These are phyloP conservation scores for Atta texana DNA, from an alignment of 1,140 invertebrate species.

Conservation along the genomic window DNA sequence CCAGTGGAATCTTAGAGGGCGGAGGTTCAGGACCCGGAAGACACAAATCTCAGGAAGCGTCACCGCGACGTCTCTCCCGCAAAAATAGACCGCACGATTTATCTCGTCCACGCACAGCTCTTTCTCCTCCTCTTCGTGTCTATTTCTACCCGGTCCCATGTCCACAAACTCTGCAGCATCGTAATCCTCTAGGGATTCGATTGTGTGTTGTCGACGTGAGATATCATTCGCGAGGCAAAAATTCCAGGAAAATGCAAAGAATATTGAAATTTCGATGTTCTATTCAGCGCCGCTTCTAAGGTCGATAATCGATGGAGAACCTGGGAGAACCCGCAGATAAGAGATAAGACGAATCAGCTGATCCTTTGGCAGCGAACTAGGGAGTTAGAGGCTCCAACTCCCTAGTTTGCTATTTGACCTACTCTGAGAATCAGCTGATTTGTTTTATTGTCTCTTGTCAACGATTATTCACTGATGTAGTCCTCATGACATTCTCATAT, in stretches of 20 bases:
- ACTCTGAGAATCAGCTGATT: slow-evolving; percentile 25
- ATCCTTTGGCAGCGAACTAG: background rate
- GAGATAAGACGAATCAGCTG: slow-evolving; percentile 27
- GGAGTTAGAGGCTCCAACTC: background rate
- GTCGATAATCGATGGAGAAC: background rate
- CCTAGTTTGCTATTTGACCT: background rate
- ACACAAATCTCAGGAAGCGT: background rate
- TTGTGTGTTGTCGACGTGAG: background rate
- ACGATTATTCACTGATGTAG: background rate
- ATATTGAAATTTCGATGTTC: background rate
- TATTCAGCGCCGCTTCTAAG: background rate
- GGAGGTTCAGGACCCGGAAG: background rate
- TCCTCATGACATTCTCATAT: background rate
- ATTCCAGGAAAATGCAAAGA: background rate
- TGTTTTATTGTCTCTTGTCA: background rate
- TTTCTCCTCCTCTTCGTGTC: slow-evolving; percentile 40
- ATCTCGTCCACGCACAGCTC: slow-evolving; percentile 41
- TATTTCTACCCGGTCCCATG: slow-evolving; percentile 59
- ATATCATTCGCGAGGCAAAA: background rate
- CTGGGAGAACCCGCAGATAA: background rate
- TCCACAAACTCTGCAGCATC: slow-evolving; percentile 43
- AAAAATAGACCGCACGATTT: slow-evolving; percentile 70
- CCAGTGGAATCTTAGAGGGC: background rate
- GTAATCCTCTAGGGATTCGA: slow-evolving; percentile 57
- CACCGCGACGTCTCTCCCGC: slow-evolving; percentile 22